Percentiles rank a stretch among this genome's conserved stretches.
phyloP scores from a whole-genome alignment of 2,888 invertebrate genomes.

The Sinohyriopsis cumingii region DNA sequence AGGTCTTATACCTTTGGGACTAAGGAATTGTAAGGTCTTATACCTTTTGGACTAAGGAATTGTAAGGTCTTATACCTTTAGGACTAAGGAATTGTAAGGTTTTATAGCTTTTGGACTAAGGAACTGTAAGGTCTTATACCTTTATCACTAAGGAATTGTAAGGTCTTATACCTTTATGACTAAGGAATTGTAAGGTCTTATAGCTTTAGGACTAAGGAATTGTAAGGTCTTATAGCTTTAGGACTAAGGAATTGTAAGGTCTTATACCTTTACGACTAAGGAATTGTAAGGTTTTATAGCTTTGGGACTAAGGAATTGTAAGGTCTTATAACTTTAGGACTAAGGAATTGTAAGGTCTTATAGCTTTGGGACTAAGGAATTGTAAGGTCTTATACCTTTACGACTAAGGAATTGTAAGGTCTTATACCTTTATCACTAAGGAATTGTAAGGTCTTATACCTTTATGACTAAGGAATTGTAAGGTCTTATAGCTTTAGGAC shows the following conservation, averaged over 20 bases:
- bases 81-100: slow-evolving; percentile 63
- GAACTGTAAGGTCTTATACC: slow-evolving; percentile 45
- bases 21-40: slow-evolving; percentile 42
- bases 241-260: neutral
- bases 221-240: too few relatives aligned
- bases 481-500: too few relatives aligned
- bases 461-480: slow-evolving; percentile 39
- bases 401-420: too few relatives aligned
- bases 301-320: neutral
- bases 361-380: neutral
- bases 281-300: too few relatives aligned
- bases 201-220: slow-evolving; percentile 71
- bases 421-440: neutral
- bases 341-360: slow-evolving; percentile 42
- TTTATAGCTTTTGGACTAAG: neutral
- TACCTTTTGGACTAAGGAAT: neutral
- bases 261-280: slow-evolving; percentile 64
- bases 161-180: too few relatives aligned
- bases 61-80: slow-evolving; percentile 57
- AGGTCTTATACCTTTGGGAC: slow-evolving; percentile 68
- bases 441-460: slow-evolving; percentile 45
- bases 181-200: neutral
- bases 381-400: slow-evolving; percentile 59
- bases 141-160: slow-evolving; percentile 32
- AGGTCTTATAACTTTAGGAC: slow-evolving; percentile 68